phyloP scores from a whole-genome alignment of 2,888 invertebrate species.

The Ecliptopera silaceata region DNA sequence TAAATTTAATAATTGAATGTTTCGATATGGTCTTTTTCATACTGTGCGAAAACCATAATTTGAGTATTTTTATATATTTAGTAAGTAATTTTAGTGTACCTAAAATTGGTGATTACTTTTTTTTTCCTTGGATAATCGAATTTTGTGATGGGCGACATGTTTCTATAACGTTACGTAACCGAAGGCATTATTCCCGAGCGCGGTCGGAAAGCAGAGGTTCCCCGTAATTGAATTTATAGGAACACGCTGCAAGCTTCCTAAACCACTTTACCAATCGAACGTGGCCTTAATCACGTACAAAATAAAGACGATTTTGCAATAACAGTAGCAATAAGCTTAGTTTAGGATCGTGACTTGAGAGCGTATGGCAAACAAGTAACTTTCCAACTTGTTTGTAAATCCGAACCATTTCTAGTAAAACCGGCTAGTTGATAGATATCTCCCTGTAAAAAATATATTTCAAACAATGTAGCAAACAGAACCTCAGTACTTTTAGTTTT shows the following conservation, averaged over 20 bases:
- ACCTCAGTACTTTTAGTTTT: too few species aligned
- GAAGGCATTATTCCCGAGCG: conserved; percentile 10
- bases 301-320: conserved; percentile 26
- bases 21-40: too few species aligned
- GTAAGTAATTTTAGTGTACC: background rate
- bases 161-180: conserved; percentile 4
- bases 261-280: conserved; percentile 16
- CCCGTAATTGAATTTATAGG: conserved; percentile 32
- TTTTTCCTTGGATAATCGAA: background rate
- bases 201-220: conserved; percentile 25
- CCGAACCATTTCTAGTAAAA: conserved; percentile 62
- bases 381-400: conserved; percentile 74
- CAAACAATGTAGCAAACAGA: background rate
- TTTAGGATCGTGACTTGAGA: conserved; percentile 46
- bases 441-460: conserved; percentile 27
- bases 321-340: conserved; percentile 7
- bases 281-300: conserved; percentile 12
- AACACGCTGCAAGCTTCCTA: conserved; percentile 30
- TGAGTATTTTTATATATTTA: too few species aligned
- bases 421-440: conserved; percentile 43
- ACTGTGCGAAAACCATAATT: too few species aligned
- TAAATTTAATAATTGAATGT: too few species aligned
- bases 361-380: conserved; percentile 52
- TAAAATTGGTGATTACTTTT: too few species aligned
- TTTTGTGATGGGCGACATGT: background rate